phyloP scores from a whole-genome alignment of 2,797 vertebrate species.

The Emydoidea blandingii region DNA sequence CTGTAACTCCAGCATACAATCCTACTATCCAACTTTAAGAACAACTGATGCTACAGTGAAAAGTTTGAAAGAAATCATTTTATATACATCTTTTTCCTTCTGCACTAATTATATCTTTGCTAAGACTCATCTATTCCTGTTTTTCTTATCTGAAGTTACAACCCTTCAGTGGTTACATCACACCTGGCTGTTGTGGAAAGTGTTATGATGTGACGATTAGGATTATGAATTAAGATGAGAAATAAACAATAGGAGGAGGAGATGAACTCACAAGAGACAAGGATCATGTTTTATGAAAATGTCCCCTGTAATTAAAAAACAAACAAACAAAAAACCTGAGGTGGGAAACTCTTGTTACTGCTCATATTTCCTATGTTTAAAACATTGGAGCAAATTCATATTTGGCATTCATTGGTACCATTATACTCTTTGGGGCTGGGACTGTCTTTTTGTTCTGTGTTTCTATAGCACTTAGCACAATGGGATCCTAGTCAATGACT shows the following conservation, averaged over 20 bases:
- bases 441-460: not conserved
- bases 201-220: conserved; percentile 29
- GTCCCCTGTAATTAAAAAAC: conserved; percentile 6
- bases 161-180: conserved; percentile 29
- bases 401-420: not conserved
- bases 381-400: not conserved
- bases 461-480: not conserved
- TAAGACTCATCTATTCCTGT: conserved; percentile 24
- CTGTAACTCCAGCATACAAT: not conserved
- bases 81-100: not conserved
- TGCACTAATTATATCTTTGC: not conserved
- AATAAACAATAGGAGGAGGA: not conserved
- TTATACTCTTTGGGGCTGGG: not conserved
- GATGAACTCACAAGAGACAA: not conserved
- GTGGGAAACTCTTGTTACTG: not conserved
- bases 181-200: conserved; percentile 14
- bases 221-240: conserved; percentile 40
- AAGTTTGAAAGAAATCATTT: not conserved
- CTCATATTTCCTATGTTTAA: not conserved
- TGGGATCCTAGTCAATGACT: not conserved
- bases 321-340: not conserved
- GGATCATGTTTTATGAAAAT: not conserved
- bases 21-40: not conserved
- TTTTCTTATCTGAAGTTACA: conserved; percentile 43
- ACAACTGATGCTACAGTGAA: not conserved